A percentile compares a stretch with the other conserved stretches of the same genome.
phyloP scores from a whole-genome alignment of 2,888 invertebrate genomes.

The Drosophila peninsularis region DNA sequence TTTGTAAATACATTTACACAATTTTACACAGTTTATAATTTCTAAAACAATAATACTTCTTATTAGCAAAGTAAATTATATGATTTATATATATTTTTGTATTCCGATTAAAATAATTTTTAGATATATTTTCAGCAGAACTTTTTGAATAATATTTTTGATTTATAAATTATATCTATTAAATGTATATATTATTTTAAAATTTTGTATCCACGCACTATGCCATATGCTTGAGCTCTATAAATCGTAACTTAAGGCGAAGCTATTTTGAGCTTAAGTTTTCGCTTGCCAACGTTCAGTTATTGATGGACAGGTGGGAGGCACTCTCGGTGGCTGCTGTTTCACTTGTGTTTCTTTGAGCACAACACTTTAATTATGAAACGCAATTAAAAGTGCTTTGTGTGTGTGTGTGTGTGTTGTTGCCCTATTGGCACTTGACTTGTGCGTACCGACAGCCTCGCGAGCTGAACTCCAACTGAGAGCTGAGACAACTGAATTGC shows the following conservation, averaged over 20 bases:
- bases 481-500: slow-evolving; percentile 28
- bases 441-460: slow-evolving; percentile 67
- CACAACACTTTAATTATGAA: slow-evolving; percentile 44
- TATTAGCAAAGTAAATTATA: background rate
- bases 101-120: too few relatives aligned
- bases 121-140: background rate
- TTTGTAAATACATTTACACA: background rate
- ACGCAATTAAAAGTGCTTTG: slow-evolving; percentile 38
- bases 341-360: slow-evolving; percentile 15
- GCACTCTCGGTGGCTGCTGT: background rate
- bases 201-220: slow-evolving; percentile 1
- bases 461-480: slow-evolving; percentile 69
- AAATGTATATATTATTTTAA: background rate
- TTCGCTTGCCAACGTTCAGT: background rate
- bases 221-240: slow-evolving; percentile 55
- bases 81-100: background rate
- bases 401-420: background rate
- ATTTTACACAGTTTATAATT: background rate
- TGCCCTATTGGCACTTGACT: slow-evolving; percentile 7
- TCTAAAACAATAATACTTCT: background rate
- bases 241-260: background rate
- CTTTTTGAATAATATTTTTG: background rate
- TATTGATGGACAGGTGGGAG: slow-evolving; percentile 12
- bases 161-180: background rate
- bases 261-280: slow-evolving; percentile 1